These are phyloP conservation scores for Callipepla californica DNA, from an alignment of 2,113 vertebrate genomes.

Conservation along the genomic window DNA sequence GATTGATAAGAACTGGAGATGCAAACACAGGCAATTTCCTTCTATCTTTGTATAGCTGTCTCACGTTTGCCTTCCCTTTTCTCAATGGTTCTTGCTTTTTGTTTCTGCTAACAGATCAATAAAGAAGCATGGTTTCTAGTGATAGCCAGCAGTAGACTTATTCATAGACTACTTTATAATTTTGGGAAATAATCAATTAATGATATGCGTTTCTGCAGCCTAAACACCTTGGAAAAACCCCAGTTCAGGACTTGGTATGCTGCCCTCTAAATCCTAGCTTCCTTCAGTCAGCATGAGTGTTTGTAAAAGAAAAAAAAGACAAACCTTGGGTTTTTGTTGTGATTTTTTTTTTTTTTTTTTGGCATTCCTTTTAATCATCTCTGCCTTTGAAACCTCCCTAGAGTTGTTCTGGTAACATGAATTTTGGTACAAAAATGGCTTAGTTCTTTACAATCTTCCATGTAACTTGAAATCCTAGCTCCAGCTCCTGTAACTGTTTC, in stretches of 20 bases:
- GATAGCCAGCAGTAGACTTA: not conserved
- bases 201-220: fast-evolving
- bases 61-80: not conserved
- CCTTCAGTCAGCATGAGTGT: not conserved
- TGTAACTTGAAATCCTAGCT: not conserved
- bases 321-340: no score
- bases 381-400: not conserved
- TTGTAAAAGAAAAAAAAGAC: not conserved
- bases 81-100: not conserved
- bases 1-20: not conserved
- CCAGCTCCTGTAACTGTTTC: not conserved
- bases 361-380: not conserved
- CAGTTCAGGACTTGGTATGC: not conserved
- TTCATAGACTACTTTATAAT: not conserved
- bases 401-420: not conserved
- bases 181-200: not conserved
- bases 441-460: not conserved
- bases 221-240: not conserved
- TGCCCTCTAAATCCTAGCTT: not conserved
- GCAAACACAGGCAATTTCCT: not conserved
- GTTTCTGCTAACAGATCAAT: not conserved
- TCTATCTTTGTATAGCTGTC: not conserved
- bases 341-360: not conserved
- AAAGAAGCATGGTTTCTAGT: not conserved
- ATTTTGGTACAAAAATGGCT: not conserved